Evolutionary conservation across 23 tunicate species (phyloP).

Genomic region (Botrylloides violaceus): DNA sequence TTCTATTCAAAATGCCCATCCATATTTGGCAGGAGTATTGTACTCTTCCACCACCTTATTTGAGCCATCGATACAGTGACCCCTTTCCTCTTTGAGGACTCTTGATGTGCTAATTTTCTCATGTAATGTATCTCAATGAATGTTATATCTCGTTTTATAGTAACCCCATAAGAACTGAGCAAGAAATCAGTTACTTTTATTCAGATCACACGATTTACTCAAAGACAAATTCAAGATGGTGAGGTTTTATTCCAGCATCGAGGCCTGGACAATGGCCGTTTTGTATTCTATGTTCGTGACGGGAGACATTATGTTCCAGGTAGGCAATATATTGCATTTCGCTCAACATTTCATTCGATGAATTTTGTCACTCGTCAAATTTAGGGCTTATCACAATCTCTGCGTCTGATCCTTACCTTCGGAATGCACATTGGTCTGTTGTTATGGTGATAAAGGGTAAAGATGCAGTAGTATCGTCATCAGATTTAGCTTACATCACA

Average conservation of each 20-base stretch:
- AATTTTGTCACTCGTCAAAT: not conserved
- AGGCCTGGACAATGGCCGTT: conserved; percentile 52
- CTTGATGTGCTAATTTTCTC: too few species aligned
- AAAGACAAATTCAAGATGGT: conserved; percentile 36
- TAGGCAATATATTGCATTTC: conserved; percentile 4
- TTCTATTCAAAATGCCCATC: too few species aligned
- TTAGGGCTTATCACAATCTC: conserved; percentile 60
- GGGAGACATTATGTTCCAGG: conserved; percentile 59
- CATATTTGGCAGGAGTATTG: too few species aligned
- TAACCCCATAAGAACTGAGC: too few species aligned
- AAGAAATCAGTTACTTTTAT: too few species aligned
- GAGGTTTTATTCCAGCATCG: conserved; percentile 55
- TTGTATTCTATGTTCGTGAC: conserved; percentile 84
- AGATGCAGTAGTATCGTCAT: conserved; percentile 16
- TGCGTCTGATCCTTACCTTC: conserved; percentile 57
- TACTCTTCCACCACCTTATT: too few species aligned
- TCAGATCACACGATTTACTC: conserved; percentile 71
- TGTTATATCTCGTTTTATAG: too few species aligned
- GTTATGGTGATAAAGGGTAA: conserved; percentile 34
- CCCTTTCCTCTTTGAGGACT: too few species aligned
- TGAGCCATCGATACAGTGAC: too few species aligned
- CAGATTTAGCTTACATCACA: conserved; percentile 22
- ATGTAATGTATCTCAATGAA: too few species aligned
- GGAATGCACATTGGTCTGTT: conserved; percentile 15
- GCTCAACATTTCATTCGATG: not conserved